A percentile compares a stretch with the other conserved stretches of the same genome.
Evolutionary conservation across 1,140 invertebrate species (phyloP).

Genomic region (Sinella curviseta): DNA sequence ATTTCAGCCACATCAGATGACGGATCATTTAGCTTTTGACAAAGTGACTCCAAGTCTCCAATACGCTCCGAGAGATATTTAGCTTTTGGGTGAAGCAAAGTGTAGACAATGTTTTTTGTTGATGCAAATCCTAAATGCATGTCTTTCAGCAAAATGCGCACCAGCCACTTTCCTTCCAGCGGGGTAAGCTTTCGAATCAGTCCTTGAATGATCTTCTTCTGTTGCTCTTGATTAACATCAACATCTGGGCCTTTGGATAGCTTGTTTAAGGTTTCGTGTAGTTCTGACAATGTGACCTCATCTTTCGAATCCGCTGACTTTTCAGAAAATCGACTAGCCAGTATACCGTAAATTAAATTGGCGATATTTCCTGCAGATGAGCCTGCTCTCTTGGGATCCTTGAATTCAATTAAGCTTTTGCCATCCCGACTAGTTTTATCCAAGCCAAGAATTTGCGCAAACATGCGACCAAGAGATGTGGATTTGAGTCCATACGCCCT

Average conservation of each 20-base stretch:
- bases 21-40: slow-evolving; percentile 66
- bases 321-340: slow-evolving; percentile 65
- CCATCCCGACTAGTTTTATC: slow-evolving; percentile 66
- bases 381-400: slow-evolving; percentile 53
- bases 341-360: slow-evolving; percentile 67
- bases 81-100: slow-evolving; percentile 75
- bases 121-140: slow-evolving; percentile 67
- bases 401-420: slow-evolving; percentile 64
- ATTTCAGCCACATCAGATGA: slow-evolving; percentile 63
- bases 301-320: slow-evolving; percentile 57
- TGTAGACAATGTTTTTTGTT: slow-evolving; percentile 66
- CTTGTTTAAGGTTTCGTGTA: slow-evolving; percentile 70
- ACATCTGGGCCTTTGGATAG: slow-evolving; percentile 61
- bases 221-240: slow-evolving; percentile 41
- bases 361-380: slow-evolving; percentile 68
- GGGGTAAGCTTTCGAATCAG: slow-evolving; percentile 63
- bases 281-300: slow-evolving; percentile 52
- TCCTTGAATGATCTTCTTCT: slow-evolving; percentile 48
- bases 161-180: slow-evolving; percentile 83
- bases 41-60: slow-evolving; percentile 65
- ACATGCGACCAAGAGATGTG: slow-evolving; percentile 65
- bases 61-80: slow-evolving; percentile 72
- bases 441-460: slow-evolving; percentile 69
- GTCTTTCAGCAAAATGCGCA: slow-evolving; percentile 82
- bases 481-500: slow-evolving; percentile 68